These are phyloP conservation scores for Bombus polaris DNA, from an alignment of 1,140 invertebrate genomes.

Conservation along the genomic window DNA sequence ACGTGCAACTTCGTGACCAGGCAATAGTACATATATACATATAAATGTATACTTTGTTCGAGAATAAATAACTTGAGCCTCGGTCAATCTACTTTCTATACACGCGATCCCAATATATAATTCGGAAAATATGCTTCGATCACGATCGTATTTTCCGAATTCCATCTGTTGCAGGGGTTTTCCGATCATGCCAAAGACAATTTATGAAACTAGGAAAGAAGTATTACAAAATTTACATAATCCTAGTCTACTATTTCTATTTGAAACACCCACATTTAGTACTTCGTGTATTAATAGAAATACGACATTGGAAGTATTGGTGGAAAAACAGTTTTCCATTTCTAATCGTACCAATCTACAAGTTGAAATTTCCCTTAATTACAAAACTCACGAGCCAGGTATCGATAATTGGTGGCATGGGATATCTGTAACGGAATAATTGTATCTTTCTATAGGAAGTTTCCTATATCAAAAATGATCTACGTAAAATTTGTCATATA, in stretches of 20 bases:
- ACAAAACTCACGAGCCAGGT: neutral
- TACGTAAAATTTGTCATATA: too few relatives aligned
- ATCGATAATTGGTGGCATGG: neutral
- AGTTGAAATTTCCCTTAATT: neutral
- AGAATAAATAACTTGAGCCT: neutral
- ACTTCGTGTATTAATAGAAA: too few relatives aligned
- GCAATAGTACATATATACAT: neutral
- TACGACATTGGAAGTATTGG: too few relatives aligned
- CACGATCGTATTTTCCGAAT: too few relatives aligned
- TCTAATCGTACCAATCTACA: too few relatives aligned
- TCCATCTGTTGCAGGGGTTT: neutral
- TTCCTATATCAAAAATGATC: too few relatives aligned
- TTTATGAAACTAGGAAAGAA: neutral
- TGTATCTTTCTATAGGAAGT: too few relatives aligned
- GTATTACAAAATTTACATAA: neutral
- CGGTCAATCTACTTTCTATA: neutral
- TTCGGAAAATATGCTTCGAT: slow-evolving; percentile 5
- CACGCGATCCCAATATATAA: neutral
- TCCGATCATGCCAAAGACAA: neutral
- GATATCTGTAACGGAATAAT: too few relatives aligned
- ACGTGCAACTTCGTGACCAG: neutral
- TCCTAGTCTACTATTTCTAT: neutral
- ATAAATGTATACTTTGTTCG: neutral
- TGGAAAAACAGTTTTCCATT: too few relatives aligned
- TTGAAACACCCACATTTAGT: neutral